These are phyloP conservation scores for Leptoclinus maculatus DNA, from an alignment of 2,797 vertebrate species.

Conservation along the genomic window DNA sequence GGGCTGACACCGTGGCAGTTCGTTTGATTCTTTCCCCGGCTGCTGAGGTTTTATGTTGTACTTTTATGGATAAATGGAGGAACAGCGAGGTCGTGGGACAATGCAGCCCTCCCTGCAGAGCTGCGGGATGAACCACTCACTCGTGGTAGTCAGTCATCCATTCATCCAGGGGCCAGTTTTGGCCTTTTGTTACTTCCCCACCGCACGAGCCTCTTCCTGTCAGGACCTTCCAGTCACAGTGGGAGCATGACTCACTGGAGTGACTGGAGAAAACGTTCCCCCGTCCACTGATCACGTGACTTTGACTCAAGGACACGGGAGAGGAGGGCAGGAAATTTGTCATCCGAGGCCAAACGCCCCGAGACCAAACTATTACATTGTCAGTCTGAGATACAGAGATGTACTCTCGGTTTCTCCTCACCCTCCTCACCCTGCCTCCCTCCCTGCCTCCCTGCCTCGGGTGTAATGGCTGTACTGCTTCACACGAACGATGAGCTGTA, in stretches of 20 bases:
- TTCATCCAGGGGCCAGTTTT: slow-evolving; percentile 46
- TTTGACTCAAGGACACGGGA: slow-evolving; percentile 54
- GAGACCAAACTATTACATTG: slow-evolving; percentile 39
- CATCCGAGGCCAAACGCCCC: slow-evolving; percentile 19
- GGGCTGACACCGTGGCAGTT: slow-evolving; percentile 44
- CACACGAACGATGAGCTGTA: neutral
- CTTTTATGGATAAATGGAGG: slow-evolving; percentile 73
- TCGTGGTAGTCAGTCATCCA: slow-evolving; percentile 59
- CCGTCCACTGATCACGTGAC: slow-evolving; percentile 54
- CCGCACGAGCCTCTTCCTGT: slow-evolving; percentile 46
- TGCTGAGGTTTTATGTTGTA: slow-evolving; percentile 58
- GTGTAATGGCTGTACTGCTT: neutral
- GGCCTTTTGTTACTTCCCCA: slow-evolving; percentile 52
- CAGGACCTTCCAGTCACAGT: slow-evolving; percentile 48
- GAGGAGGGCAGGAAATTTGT: slow-evolving; percentile 46
- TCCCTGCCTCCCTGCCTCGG: neutral
- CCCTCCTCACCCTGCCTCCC: slow-evolving; percentile 7
- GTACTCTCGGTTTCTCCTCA: slow-evolving; percentile 24
- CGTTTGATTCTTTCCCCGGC: slow-evolving; percentile 54
- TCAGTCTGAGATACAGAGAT: slow-evolving; percentile 41
- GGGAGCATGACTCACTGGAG: slow-evolving; percentile 68
- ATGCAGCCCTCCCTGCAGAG: slow-evolving; percentile 47
- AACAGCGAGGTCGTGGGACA: slow-evolving; percentile 61
- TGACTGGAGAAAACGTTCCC: slow-evolving; percentile 54
- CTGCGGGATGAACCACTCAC: slow-evolving; percentile 61